Evolutionary conservation across 2,888 invertebrate genomes (phyloP).

Genomic region (Leucania comma): DNA sequence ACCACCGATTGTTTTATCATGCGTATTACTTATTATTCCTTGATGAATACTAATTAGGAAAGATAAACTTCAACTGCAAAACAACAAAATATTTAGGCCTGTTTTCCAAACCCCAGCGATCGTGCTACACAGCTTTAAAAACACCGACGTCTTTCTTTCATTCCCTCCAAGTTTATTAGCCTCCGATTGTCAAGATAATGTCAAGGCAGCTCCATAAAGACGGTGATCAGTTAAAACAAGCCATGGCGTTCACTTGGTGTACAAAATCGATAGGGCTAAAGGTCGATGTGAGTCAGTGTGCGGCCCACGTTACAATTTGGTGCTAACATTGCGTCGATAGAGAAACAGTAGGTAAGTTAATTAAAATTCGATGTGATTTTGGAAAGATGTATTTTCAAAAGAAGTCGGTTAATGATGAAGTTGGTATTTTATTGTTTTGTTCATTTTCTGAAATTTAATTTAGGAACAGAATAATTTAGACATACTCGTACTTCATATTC

Average conservation of each 20-base stretch:
- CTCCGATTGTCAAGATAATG: constrained; percentile 44
- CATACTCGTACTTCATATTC: too few species aligned
- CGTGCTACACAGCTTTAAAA: constrained; percentile 19
- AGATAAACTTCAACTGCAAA: neutral
- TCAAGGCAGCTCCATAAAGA: constrained; percentile 51
- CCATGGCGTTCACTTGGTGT: constrained; percentile 44
- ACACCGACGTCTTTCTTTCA: constrained; percentile 31
- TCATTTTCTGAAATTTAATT: neutral
- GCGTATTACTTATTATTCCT: neutral
- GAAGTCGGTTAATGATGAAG: too few species aligned
- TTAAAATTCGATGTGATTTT: neutral
- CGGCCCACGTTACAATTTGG: constrained; percentile 35
- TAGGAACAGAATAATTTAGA: neutral
- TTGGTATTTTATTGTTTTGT: too few species aligned
- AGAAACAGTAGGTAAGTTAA: constrained; percentile 8
- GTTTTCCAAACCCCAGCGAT: neutral
- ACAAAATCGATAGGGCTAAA: constrained; percentile 61
- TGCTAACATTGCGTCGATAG: constrained; percentile 17
- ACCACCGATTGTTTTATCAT: too few species aligned
- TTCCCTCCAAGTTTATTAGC: constrained; percentile 31
- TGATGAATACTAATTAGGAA: neutral
- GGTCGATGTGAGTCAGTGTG: constrained; percentile 46
- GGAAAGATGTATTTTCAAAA: neutral
- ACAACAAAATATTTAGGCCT: neutral
- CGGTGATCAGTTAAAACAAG: constrained; percentile 57